These are phyloP conservation scores for Erannis defoliaria DNA, from an alignment of 2,888 invertebrate species.

Conservation along the genomic window DNA sequence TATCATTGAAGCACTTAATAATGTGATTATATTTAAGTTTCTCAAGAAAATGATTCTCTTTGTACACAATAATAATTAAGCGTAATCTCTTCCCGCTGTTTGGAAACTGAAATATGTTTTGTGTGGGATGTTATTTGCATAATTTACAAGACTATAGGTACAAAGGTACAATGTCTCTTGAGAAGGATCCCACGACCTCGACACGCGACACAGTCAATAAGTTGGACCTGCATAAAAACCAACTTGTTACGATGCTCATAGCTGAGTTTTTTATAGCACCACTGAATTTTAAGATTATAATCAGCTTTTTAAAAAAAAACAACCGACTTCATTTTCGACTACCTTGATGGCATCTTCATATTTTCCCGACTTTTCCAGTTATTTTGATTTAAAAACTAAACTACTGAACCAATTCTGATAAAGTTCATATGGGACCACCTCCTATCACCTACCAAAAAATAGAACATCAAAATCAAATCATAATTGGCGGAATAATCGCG, in stretches of 20 bases:
- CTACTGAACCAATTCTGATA: too few relatives aligned
- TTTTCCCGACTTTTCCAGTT: too few relatives aligned
- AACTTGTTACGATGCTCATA: slow-evolving; percentile 17
- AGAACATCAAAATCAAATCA: too few relatives aligned
- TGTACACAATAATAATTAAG: slow-evolving; percentile 3
- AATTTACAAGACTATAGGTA: slow-evolving; percentile 45
- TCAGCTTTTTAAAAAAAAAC: too few relatives aligned
- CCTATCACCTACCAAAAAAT: too few relatives aligned
- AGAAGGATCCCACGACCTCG: slow-evolving; percentile 74
- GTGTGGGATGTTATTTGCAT: slow-evolving; percentile 56
- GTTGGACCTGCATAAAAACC: slow-evolving; percentile 48
- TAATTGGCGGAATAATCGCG: too few relatives aligned
- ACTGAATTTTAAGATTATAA: slow-evolving; percentile 15
- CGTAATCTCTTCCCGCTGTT: slow-evolving; percentile 26
- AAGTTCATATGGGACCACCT: not conserved
- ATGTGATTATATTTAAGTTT: slow-evolving; percentile 12
- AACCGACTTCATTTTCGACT: too few relatives aligned
- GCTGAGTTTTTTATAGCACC: slow-evolving; percentile 2
- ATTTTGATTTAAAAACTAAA: too few relatives aligned
- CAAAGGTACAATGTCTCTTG: slow-evolving; percentile 52
- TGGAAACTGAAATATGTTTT: slow-evolving; percentile 14
- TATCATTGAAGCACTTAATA: not conserved
- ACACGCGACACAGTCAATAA: slow-evolving; percentile 49
- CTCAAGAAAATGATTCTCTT: slow-evolving; percentile 6
- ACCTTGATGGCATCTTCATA: too few relatives aligned